Conservation (phyloP, 1,140 invertebrate species). For the Caenorhabditis elegans region WBcel235 BX284606.5:12958001-12958500, state of each 20-base stretch:
- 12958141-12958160: conserved; percentile 8
- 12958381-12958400: no score
- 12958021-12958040: not conserved
- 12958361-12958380: no score
- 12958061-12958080: not conserved
- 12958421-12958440: no score
- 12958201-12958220: not conserved
- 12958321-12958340: not conserved
- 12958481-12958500: no score
- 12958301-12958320: conserved; percentile 6
- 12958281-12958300: not conserved
- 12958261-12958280: not conserved
- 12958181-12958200: not conserved
- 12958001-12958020: not conserved
- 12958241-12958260: conserved; percentile 3
- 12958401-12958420: no score
- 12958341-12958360: not conserved
- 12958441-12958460: no score
- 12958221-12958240: not conserved
- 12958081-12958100: not conserved
- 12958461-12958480: no score
- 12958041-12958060: not conserved
- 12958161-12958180: not conserved
- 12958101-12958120: not conserved
- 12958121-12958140: not conserved